phyloP scores from a whole-genome alignment of 2,888 invertebrate genomes.

The Caenorhabditis sp. region DNA sequence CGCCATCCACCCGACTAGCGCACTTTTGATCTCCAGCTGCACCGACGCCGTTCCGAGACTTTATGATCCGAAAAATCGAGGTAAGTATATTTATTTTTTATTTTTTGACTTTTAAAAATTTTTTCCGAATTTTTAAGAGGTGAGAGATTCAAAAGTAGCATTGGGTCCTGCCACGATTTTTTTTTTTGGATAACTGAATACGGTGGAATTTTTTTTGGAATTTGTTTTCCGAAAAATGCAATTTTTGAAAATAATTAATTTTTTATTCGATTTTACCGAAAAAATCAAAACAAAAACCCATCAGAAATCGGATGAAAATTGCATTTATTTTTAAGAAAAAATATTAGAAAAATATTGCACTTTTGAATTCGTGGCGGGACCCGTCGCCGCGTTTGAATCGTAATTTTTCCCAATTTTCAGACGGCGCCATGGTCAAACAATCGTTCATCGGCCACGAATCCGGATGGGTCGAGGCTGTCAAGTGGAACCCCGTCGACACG shows the following conservation, averaged over 20 bases:
- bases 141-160: too few relatives aligned
- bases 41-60: conserved; percentile 93
- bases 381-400: too few relatives aligned
- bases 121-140: too few relatives aligned
- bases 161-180: too few relatives aligned
- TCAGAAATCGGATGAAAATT: too few relatives aligned
- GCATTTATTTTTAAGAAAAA: too few relatives aligned
- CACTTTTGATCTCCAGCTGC: conserved; percentile 90
- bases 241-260: background rate
- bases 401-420: conserved; percentile 60
- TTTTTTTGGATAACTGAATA: too few relatives aligned
- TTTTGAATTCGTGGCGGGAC: too few relatives aligned
- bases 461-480: conserved; percentile 93
- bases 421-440: conserved; percentile 89
- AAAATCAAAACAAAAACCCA: too few relatives aligned
- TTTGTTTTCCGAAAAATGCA: background rate
- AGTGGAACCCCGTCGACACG: conserved; percentile 91
- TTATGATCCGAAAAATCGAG: conserved; percentile 92
- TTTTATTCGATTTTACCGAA: background rate
- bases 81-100: too few relatives aligned
- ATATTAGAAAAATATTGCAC: too few relatives aligned
- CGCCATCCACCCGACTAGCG: conserved; percentile 90
- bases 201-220: conserved; percentile 8
- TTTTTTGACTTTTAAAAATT: too few relatives aligned
- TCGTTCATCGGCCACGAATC: conserved; percentile 93